Evolutionary conservation across 2,797 vertebrate genomes (phyloP).

Genomic region (Hozukius guyotensis): DNA sequence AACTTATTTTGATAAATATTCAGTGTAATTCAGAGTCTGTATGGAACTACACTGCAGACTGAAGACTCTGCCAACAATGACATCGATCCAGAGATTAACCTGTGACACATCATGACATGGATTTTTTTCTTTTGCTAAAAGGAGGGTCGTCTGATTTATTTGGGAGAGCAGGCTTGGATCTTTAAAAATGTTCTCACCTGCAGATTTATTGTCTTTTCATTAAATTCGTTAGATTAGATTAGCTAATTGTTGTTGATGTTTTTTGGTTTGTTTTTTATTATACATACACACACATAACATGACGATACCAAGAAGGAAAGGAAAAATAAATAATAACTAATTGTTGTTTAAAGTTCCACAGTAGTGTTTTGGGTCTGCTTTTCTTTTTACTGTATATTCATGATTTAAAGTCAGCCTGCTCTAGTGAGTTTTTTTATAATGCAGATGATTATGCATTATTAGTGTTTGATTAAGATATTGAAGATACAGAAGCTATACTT

Average conservation of each 20-base stretch:
- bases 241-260: too few species aligned
- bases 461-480: not conserved
- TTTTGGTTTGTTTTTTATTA: too few species aligned
- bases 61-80: not conserved
- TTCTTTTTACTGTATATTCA: not conserved
- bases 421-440: not conserved
- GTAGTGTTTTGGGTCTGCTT: not conserved
- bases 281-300: too few species aligned
- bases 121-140: too few species aligned
- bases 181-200: too few species aligned
- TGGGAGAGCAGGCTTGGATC: too few species aligned
- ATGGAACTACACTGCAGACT: not conserved
- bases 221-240: too few species aligned
- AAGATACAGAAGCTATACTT: not conserved
- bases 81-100: not conserved
- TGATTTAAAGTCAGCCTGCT: not conserved
- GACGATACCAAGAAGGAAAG: fast-evolving
- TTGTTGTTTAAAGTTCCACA: too few species aligned
- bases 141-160: fast-evolving
- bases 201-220: too few species aligned
- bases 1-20: not conserved
- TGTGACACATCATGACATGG: not conserved
- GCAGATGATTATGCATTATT: not conserved
- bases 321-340: too few species aligned
- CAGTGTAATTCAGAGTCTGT: not conserved